These are phyloP conservation scores for Rhizomys pruinosus DNA, from an alignment of 2,113 vertebrate species.

Conservation along the genomic window DNA sequence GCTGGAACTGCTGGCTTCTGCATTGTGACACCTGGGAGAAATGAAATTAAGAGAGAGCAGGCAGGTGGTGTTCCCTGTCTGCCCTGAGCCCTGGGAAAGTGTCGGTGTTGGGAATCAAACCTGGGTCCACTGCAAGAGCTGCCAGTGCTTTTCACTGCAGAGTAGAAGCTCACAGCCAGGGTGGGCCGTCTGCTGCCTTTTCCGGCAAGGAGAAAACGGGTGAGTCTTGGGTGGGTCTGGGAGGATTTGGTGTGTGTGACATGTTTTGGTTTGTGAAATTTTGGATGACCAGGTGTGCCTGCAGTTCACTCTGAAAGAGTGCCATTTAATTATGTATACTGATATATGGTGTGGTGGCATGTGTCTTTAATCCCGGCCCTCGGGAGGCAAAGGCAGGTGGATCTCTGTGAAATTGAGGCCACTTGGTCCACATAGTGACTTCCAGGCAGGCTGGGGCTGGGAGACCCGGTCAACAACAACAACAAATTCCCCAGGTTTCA, in stretches of 20 bases:
- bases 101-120: no score
- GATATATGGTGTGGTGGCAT: no score
- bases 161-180: conserved; percentile 53
- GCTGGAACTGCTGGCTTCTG: conserved; percentile 57
- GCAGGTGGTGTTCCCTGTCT: background rate
- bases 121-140: no score
- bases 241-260: background rate
- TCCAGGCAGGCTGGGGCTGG: no score
- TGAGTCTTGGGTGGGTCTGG: conserved; percentile 54
- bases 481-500: background rate
- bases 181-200: conserved; percentile 14
- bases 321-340: conserved; percentile 51
- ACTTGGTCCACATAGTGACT: no score
- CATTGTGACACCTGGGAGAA: conserved; percentile 60
- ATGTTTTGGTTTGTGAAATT: conserved; percentile 26
- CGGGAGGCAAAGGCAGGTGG: no score
- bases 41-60: conserved; percentile 8
- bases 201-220: conserved; percentile 45
- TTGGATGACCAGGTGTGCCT: background rate
- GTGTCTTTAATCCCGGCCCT: no score
- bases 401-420: no score
- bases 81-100: background rate
- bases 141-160: no score
- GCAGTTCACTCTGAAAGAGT: background rate
- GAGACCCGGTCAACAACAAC: no score